These are phyloP conservation scores for Petromus typicus DNA, from an alignment of 2,113 vertebrate species.

Conservation along the genomic window DNA sequence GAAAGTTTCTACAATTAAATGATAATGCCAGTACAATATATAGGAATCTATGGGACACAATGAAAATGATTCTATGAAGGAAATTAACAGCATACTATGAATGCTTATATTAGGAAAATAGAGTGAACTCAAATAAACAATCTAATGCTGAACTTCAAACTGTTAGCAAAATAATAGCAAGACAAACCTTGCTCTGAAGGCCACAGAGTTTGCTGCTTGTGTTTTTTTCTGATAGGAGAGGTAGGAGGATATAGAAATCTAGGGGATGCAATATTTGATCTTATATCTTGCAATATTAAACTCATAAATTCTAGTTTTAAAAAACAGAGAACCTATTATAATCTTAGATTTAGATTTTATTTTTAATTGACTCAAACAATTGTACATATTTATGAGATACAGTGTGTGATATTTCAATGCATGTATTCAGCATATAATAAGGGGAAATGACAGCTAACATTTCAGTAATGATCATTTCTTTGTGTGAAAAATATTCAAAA, in stretches of 20 bases:
- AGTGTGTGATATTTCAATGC: background rate
- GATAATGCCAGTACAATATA: too few species aligned
- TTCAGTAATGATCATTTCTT: background rate
- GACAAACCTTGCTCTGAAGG: too few species aligned
- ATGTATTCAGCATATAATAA: background rate
- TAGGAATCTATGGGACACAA: too few species aligned
- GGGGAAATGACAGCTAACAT: background rate
- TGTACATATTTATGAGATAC: background rate
- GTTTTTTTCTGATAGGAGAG: too few species aligned
- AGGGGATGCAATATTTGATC: background rate
- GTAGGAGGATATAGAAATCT: background rate
- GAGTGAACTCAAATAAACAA: too few species aligned
- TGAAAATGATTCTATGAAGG: too few species aligned
- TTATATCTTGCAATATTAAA: background rate
- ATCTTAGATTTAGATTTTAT: background rate
- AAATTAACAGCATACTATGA: too few species aligned
- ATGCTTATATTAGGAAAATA: too few species aligned
- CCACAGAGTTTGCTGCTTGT: too few species aligned
- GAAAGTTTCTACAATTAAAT: too few species aligned
- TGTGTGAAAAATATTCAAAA: background rate
- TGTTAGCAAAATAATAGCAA: too few species aligned
- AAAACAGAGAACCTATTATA: background rate
- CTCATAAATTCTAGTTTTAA: background rate
- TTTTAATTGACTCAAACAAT: background rate
- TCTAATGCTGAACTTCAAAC: too few species aligned